Evolutionary conservation across 1,140 invertebrate species (phyloP).

Genomic region (Euwallacea fornicatus): DNA sequence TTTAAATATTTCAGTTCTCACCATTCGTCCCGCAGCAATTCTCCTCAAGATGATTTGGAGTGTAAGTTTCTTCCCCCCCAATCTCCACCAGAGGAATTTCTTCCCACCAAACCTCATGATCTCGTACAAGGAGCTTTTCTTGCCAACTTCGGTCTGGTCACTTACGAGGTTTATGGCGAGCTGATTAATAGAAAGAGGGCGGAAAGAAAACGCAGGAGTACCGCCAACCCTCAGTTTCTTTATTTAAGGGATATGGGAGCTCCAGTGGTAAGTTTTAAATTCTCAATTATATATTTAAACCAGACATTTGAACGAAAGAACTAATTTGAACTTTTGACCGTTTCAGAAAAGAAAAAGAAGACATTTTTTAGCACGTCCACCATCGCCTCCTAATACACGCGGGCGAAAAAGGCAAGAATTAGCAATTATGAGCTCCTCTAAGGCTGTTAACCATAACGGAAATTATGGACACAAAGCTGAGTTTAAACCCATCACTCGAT

Average conservation of each 20-base stretch:
- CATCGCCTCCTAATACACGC: slow-evolving; percentile 57
- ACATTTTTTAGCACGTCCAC: slow-evolving; percentile 54
- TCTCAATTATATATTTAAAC: no score
- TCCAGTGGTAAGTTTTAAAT: slow-evolving; percentile 17
- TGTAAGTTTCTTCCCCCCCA: slow-evolving; percentile 21
- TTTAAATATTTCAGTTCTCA: no score
- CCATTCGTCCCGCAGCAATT: slow-evolving; percentile 30
- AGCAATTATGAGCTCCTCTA: background rate
- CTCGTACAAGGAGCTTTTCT: slow-evolving; percentile 51
- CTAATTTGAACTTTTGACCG: background rate
- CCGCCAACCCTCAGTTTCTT: slow-evolving; percentile 60
- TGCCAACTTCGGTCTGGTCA: slow-evolving; percentile 54
- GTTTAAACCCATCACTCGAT: slow-evolving; percentile 32
- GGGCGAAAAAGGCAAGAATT: slow-evolving; percentile 35
- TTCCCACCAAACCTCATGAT: slow-evolving; percentile 47
- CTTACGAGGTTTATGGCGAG: slow-evolving; percentile 53
- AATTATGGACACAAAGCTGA: background rate
- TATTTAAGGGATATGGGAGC: slow-evolving; percentile 48
- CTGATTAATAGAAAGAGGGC: slow-evolving; percentile 56
- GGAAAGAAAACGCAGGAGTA: slow-evolving; percentile 59
- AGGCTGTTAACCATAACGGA: background rate
- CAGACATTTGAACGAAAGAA: no score
- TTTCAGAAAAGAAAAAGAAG: slow-evolving; percentile 57
- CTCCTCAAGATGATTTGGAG: slow-evolving; percentile 47
- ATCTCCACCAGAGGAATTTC: slow-evolving; percentile 41